Evolutionary conservation across 2,113 vertebrate genomes (phyloP), one percentile per base, ranked within the genome.

Genomic region (Edolisoma coerulescens): DNA sequence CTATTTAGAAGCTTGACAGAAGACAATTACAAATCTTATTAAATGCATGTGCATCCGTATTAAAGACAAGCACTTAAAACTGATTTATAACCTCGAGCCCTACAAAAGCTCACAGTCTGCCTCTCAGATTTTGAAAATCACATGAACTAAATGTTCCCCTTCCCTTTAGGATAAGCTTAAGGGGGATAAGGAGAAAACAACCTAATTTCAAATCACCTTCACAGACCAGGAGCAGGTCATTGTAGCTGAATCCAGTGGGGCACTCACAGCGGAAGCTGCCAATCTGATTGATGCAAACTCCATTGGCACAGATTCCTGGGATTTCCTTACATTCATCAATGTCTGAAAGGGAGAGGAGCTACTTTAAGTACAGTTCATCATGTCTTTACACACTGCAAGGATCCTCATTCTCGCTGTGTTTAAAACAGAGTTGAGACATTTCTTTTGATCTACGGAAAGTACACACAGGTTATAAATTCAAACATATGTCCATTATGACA

Each of bases 181-280:
- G 6, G 19, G 12, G 11, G 6, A 32, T 41, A 42, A 70, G 47
- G 10, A 79, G 49, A 93, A 91, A 97, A 71, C 30, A 93, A 41
- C 0, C 3, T 81, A 4, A 35, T 70, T 91, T 84, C n/a, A 47
- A 23, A 79, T 97, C 92, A 99, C 98, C 98, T 98, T 99, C 98
- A 76, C 98, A 99, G 95, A 98, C 95, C 76, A 99, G 94, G 50
- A 98, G 98, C 44, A 98, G 96, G 95, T 99, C 98, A 65, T 98
- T 99, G 97, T 99, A 99, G 93, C 97, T 98, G 97, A 99, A 99
- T 81, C 98, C 99, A 53, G 98, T 98, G 17, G 99, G 99, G 71
- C 98, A 99, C 87, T 99, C 98, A 49, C 98, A 99, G 84, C 98
- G 98, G 97, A 99, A 99, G 87, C 98, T 99, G 90, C 98, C 98